Evolutionary conservation across 2,797 vertebrate species (phyloP), one percentile per base, ranked within the genome.

Genomic region (Microctenopoma lineatum): DNA sequence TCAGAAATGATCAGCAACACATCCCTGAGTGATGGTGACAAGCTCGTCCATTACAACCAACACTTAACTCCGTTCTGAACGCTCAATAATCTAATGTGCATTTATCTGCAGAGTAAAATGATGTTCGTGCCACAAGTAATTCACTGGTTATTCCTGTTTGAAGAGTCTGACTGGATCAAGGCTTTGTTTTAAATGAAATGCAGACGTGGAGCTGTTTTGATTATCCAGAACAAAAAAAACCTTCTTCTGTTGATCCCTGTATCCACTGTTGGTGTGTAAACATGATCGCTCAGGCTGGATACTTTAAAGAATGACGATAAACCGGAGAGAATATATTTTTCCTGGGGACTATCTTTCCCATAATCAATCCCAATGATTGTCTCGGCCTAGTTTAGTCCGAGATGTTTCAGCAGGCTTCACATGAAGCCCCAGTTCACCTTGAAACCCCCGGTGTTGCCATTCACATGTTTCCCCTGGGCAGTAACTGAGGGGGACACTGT

Each of bases 341-440:
- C 15, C 5, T 32, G 36, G 16, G 11, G 13, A 29, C 50, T 48
- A 16, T 42, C 18, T 55, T 38, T 41, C 58, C 32, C 48, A 55
- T 41, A 50, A 15, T 41, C 38, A 1, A 13, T 39, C 11, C 0
- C 15, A 44, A 44, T 16, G 1, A 44, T 41, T 38, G 41, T 63
- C 27, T 41, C 41, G 7, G n/a, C 18, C 63, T 10, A 13, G 29
- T 21, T 29, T 26, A 4, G 63, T 26, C 10, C 9, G 2, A 21
- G 32, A 2, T 41, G 14, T 38, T 66, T 69, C 71, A 69, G 63
- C 66, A 69, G 56, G 41, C 8, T 1, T 67, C 57, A 44, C 73
- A 44, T 32, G 38, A 36, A 59, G 45, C 53, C 25, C 57, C 27
- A 3, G 66, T 48, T 80, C 64, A 72, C 72, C 63, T 57, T 26